Base-by-base conservation (phyloP, 2,797 vertebrate genomes). In the Numenius phaeopus region DNA sequence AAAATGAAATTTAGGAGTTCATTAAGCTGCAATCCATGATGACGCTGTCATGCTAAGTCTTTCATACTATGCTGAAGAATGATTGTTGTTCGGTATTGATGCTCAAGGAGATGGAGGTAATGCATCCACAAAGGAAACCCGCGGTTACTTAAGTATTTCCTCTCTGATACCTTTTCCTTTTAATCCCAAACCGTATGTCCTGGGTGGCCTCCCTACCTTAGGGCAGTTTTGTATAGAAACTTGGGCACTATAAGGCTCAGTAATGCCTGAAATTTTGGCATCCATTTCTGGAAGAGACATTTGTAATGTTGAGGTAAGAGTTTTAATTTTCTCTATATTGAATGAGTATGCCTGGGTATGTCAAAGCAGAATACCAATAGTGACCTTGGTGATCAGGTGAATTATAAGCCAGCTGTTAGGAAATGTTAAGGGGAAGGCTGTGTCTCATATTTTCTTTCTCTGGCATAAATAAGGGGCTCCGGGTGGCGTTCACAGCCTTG, bases 1-100 rank as follows among this genome's bases (percentile, higher is more conserved):
- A 84, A 87, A 90, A 89, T 62, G 23, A 72, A 86, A 87, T 90
- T 62, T 75, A 87, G 58, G 72, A 18, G 46, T 73, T 95, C 47
- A 59, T 94, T 96, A 94, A 54, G 42, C 58, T 81, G 55, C 15
- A 5, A 50, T 76, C 50, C n/a, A 9, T 84, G 90, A 79, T 58
- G 29, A 55, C 16, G 8, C 26, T 85, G 1, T 81, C 27, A 10
- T 49, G 21, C 85, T 95, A 7, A 14, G 3, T 66, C 49, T 95
- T 94, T 78, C 40, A 39, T 87, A 39, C 17, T 86, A 23, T 82
- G 52, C 66, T 69, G 70, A 81, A 61, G 54, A 90, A 46, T 50
- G 26, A 9, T 46, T 44, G 21, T 47, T 5, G 2, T 61, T 87
- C 58, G 50, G 2, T 83, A 42, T 34, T 10, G 24, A 26, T 87